These are phyloP conservation scores for Spea bombifrons DNA, from an alignment of 2,113 vertebrate genomes.

Conservation along the genomic window DNA sequence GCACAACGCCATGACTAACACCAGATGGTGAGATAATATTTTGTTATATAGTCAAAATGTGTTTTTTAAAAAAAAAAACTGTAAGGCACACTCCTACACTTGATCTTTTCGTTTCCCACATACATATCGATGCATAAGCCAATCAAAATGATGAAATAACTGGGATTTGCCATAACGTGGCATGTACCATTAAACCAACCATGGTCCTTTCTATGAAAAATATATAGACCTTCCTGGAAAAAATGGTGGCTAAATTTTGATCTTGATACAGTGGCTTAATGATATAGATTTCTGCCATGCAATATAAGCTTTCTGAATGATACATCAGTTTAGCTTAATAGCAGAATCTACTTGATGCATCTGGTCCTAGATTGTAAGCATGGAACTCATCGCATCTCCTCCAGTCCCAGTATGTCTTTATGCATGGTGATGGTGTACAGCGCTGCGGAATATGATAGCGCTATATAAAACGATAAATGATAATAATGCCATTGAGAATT, in stretches of 20 bases:
- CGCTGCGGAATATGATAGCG: no score
- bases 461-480: no score
- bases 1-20: constrained; percentile 59
- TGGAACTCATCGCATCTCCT: no score
- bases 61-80: constrained; percentile 12
- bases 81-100: background rate
- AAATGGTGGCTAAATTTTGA: no score
- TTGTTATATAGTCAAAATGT: constrained; percentile 47
- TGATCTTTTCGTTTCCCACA: background rate
- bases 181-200: no score
- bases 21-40: constrained; percentile 57
- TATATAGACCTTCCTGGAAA: no score
- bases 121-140: background rate
- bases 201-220: no score
- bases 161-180: no score
- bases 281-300: constrained; percentile 11
- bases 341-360: constrained; percentile 28
- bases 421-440: no score
- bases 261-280: constrained; percentile 7
- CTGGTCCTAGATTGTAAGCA: background rate
- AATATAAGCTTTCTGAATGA: constrained; percentile 22
- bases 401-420: no score
- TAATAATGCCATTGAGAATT: no score
- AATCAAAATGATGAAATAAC: background rate
- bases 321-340: constrained; percentile 14